Evolutionary conservation across 2,113 vertebrate species (phyloP), one percentile per base, ranked within the genome.

Genomic region (Ochotona princeps): DNA sequence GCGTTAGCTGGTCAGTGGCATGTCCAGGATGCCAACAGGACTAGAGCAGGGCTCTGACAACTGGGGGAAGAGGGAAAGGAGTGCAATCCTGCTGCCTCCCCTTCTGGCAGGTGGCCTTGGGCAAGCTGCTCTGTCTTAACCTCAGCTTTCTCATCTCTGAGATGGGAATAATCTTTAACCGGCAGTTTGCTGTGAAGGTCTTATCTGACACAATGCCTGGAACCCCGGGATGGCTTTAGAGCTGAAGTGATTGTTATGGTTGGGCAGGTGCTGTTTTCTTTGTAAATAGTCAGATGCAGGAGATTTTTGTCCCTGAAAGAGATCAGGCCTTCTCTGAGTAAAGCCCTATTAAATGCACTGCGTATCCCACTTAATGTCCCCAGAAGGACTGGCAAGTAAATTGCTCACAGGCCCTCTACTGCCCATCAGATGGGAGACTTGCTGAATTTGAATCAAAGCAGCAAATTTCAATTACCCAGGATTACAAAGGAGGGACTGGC

Each of bases 381-480:
- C 65, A 4, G 4, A 57, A 54, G 73, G 67, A 9, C 57, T 1
- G 25, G 47, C 10, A 9, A 90, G 61, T 30, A 32, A 72, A 25
- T 70, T 63, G 69, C 61, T 76, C 12, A 23, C 72, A 72, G 83
- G 57, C 51, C 57, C 83, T 69, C 75, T 18, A 47, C 83, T 83
- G 10, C 80, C 95, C 72, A 38, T 81, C 66, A 26, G 73, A 18
- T 5, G 66, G 70, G 65, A 67, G 49, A 47, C 73, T 84, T 54
- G 67, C 44, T 9, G 6, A 1, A 0, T 70, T 25, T 67, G 38
- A 65, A 88, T 23, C 61, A 57, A 81, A 66, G 66, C 49, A 14
- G 74, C 85, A 32, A 89, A 78, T 96, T 92, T 95, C 94, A 70
- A 76, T 95, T 97, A 92, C 96, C 94, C 92, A 35, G 93, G 96